These are phyloP conservation scores for Beris chalybata DNA, from an alignment of 2,888 invertebrate species.

Conservation along the genomic window DNA sequence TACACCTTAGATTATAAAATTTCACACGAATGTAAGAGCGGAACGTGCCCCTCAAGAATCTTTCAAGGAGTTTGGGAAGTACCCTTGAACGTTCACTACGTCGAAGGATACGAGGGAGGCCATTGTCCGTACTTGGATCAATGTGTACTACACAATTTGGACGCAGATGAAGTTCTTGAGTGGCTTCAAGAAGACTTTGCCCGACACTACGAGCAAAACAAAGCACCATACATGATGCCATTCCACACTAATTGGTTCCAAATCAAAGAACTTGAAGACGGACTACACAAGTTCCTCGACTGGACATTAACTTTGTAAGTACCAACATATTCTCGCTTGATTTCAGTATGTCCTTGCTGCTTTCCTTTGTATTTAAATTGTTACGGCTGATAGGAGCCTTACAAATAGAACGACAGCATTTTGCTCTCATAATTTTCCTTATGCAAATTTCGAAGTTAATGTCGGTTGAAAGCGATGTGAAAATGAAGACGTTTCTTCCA, in stretches of 20 bases:
- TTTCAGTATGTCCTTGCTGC: background rate
- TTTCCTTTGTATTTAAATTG: constrained; percentile 9
- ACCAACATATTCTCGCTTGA: constrained; percentile 9
- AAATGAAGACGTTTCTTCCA: too few relatives aligned
- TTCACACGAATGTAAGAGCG: constrained; percentile 89
- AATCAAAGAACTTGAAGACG: constrained; percentile 78
- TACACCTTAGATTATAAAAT: constrained; percentile 93
- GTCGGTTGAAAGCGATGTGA: too few relatives aligned
- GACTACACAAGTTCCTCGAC: constrained; percentile 82
- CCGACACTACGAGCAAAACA: constrained; percentile 81
- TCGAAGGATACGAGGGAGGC: constrained; percentile 86
- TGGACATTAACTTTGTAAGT: constrained; percentile 76
- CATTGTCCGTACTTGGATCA: constrained; percentile 92
- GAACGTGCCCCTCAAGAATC: constrained; percentile 85
- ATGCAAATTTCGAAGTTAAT: too few relatives aligned
- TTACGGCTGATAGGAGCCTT: too few relatives aligned
- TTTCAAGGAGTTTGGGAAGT: constrained; percentile 96
- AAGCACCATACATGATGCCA: constrained; percentile 92
- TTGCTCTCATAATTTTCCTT: too few relatives aligned
- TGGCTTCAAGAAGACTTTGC: constrained; percentile 90
- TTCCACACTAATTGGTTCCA: constrained; percentile 98
- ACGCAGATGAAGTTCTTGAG: constrained; percentile 74
- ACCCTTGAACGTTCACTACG: constrained; percentile 86
- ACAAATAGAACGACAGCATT: too few relatives aligned
- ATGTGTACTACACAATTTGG: constrained; percentile 87